A percentile compares a stretch with the other conserved stretches of the same genome.
Conservation (phyloP, 2,797 vertebrate species). For the Muraenolepis orangiensis region DNA sequence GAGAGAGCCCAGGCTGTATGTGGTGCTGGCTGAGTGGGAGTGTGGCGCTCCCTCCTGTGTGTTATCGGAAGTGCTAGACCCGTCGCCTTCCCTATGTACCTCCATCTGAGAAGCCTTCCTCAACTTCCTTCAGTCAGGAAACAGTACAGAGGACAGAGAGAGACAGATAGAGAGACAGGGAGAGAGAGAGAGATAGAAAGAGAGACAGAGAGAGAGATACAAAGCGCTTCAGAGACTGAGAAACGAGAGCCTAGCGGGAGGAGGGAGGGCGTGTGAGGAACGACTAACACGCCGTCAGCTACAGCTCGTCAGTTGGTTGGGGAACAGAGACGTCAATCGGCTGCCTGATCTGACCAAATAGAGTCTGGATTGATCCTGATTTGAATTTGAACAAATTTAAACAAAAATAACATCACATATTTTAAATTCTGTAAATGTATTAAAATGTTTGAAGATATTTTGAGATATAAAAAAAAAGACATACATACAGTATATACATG, state of each 20-base stretch:
- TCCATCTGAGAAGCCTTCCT: constrained; percentile 98
- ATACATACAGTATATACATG: too few species aligned
- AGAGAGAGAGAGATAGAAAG: constrained; percentile 1
- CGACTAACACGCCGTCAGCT: too few species aligned
- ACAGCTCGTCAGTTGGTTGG: background rate
- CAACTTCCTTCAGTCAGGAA: constrained; percentile 93
- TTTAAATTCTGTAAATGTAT: background rate
- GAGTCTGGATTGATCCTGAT: background rate
- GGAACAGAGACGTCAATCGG: too few species aligned
- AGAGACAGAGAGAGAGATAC: constrained; percentile 14
- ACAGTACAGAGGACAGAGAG: constrained; percentile 76
- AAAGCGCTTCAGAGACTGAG: background rate
- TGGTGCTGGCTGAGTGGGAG: constrained; percentile 80
- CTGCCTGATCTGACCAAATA: too few species aligned
- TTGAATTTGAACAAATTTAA: too few species aligned
- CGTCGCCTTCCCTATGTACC: constrained; percentile 98
- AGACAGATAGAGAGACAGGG: constrained; percentile 20
- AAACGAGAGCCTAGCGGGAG: background rate
- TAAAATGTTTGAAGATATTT: too few species aligned
- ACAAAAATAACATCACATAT: background rate
- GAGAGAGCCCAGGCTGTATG: constrained; percentile 87
- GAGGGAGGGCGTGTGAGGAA: background rate
- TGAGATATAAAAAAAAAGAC: too few species aligned
- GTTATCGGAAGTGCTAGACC: constrained; percentile 99
- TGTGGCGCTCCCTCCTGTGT: constrained; percentile 90